Evolutionary conservation across 2,113 vertebrate species (phyloP).

Genomic region (Zosterops lateralis): DNA sequence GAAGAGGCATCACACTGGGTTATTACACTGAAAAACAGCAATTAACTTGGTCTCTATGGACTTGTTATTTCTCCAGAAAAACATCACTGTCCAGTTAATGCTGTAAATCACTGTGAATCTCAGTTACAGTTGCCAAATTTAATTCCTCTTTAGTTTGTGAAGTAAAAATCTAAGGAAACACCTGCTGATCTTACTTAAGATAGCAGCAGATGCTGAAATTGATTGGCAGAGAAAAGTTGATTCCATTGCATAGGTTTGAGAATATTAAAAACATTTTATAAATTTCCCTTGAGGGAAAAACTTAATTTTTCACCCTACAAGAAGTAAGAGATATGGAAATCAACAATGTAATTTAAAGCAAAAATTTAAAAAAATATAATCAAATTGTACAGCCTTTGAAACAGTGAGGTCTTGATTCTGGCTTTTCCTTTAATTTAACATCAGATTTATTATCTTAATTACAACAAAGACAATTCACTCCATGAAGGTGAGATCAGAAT

Average conservation of each 20-base stretch:
- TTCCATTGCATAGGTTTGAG: background rate
- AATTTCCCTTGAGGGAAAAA: background rate
- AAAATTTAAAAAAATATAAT: background rate
- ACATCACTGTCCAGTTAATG: background rate
- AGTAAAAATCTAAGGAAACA: background rate
- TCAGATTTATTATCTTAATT: background rate
- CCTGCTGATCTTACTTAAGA: slow-evolving; percentile 5
- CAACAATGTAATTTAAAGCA: background rate
- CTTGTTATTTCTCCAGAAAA: slow-evolving; percentile 20
- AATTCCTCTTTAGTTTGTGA: background rate
- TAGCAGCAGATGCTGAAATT: background rate
- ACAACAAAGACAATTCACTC: background rate
- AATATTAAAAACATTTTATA: background rate
- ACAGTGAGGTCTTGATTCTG: background rate
- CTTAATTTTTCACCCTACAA: background rate
- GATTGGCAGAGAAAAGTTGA: background rate
- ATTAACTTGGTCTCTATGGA: slow-evolving; percentile 1
- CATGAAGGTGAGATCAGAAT: background rate
- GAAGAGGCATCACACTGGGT: background rate
- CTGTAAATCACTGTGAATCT: background rate
- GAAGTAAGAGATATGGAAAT: background rate
- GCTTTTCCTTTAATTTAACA: background rate
- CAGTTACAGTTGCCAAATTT: background rate
- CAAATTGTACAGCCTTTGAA: background rate
- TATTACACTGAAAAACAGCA: slow-evolving; percentile 14